Evolutionary conservation across 2,113 vertebrate species (phyloP), one percentile per base, ranked within the genome.

Genomic region (Phasianus colchicus): DNA sequence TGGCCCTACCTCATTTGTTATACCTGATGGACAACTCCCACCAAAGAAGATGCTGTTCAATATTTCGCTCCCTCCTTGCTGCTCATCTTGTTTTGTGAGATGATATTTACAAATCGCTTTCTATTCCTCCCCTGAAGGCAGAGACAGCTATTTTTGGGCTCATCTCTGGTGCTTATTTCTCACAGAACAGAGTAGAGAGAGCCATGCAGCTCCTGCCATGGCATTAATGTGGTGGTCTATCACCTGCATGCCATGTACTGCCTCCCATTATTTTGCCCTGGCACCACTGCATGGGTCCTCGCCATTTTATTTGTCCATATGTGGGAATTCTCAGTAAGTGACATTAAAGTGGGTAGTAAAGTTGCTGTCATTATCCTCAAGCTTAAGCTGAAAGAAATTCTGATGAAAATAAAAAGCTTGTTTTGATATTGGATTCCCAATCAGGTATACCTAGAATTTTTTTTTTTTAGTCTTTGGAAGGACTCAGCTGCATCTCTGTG

Each of bases 1-100:
- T 52, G 48, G 34, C 17, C 30, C 24, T 45, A 17, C 36, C 15
- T 70, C 40, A 55, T 20, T 50, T 25, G 9, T 83, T 0, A 0
- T 27, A 54, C 27, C 58, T 83, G 78, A 91, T 38, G 71, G 71
- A 78, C 43, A 79, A 58, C 4, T 14, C 13, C 9, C 30, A 16
- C 15, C 40, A 79, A 42, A 61, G 4, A 19, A 83, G 63, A 55
- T 65, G 64, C 71, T 88, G 13, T 50, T 79, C 48, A 43, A 25
- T 50, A 13, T 70, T 88, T 61, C 57, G 6, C 43, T 72, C 11
- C 40, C 71, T 92, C 34, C 40, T 76, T 8, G 5, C 21, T 82
- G 29, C 43, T 89, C 34, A 29, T 45, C 21, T 43, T 72, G 8
- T 79, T 40, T 47, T 91, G 61, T 47, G n/a, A 79, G 48, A 48